Evolutionary conservation across 2,113 vertebrate genomes (phyloP).

Genomic region (Paradoxurus hermaphroditus): DNA sequence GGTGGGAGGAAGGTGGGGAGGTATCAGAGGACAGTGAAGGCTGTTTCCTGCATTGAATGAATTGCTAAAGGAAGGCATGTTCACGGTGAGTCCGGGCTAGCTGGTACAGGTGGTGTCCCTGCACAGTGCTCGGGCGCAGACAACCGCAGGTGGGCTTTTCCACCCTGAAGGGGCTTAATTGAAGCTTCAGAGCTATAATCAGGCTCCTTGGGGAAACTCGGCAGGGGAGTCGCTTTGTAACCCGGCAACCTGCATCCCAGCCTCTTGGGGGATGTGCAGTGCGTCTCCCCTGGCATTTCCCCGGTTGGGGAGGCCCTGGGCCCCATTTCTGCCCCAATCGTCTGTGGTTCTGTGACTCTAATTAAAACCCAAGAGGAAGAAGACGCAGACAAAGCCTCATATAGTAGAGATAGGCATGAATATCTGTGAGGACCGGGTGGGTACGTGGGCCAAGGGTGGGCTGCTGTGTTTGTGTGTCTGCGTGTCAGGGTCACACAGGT

Average conservation of each 20-base stretch:
- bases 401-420: neutral
- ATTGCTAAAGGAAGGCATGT: neutral
- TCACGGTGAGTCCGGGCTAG: neutral
- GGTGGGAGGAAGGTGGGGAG: neutral
- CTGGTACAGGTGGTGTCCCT: neutral
- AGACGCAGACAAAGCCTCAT: neutral
- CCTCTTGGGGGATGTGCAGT: neutral
- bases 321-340: neutral
- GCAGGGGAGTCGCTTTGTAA: neutral
- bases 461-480: neutral
- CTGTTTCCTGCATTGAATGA: neutral
- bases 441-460: neutral
- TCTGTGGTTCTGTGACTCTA: conserved; percentile 1
- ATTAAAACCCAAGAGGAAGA: conserved; percentile 52
- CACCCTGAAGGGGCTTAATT: neutral
- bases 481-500: neutral
- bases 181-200: neutral
- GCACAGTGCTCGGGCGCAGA: fast-evolving
- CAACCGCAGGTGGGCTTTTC: neutral
- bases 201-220: neutral
- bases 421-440: fast-evolving
- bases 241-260: neutral
- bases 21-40: neutral
- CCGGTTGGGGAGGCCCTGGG: neutral
- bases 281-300: neutral